A percentile compares a stretch with the other conserved stretches of the same genome.
Evolutionary conservation across 2,113 vertebrate genomes (phyloP).

Genomic region (Pachycephala philippinensis): DNA sequence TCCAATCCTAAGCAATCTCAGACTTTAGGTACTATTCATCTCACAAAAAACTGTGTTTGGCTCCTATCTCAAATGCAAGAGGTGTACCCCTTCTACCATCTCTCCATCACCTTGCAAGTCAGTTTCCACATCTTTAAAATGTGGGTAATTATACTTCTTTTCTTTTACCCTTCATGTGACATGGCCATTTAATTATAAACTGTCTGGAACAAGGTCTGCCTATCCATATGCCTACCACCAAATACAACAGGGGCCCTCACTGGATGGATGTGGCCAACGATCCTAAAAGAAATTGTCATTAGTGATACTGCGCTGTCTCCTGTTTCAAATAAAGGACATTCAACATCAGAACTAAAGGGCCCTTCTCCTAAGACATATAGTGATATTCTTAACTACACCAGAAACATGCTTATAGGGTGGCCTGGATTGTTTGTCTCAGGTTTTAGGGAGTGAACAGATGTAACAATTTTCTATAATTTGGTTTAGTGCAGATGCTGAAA

Average conservation of each 20-base stretch:
- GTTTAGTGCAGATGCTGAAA: slow-evolving; percentile 76
- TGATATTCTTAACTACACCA: slow-evolving; percentile 30
- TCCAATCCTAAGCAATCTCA: neutral
- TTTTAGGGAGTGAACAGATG: slow-evolving; percentile 77
- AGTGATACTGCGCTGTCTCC: neutral
- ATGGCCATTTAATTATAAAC: neutral
- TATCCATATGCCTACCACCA: neutral
- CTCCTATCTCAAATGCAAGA: neutral
- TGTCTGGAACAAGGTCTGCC: neutral
- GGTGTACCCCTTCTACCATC: neutral
- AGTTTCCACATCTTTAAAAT: neutral
- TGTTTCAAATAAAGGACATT: neutral
- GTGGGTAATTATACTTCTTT: neutral
- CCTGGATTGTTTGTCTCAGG: slow-evolving; percentile 62
- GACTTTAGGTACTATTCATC: neutral
- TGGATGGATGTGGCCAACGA: neutral
- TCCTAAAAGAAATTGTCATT: neutral
- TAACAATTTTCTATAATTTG: slow-evolving; percentile 75
- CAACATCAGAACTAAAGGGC: neutral
- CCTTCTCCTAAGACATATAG: neutral
- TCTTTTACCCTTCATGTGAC: neutral
- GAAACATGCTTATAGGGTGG: slow-evolving; percentile 40
- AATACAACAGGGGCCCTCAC: neutral
- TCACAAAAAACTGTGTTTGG: neutral
- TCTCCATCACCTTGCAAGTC: neutral